Evolutionary conservation across 2,113 vertebrate genomes (phyloP).

Genomic region (Micromys minutus): DNA sequence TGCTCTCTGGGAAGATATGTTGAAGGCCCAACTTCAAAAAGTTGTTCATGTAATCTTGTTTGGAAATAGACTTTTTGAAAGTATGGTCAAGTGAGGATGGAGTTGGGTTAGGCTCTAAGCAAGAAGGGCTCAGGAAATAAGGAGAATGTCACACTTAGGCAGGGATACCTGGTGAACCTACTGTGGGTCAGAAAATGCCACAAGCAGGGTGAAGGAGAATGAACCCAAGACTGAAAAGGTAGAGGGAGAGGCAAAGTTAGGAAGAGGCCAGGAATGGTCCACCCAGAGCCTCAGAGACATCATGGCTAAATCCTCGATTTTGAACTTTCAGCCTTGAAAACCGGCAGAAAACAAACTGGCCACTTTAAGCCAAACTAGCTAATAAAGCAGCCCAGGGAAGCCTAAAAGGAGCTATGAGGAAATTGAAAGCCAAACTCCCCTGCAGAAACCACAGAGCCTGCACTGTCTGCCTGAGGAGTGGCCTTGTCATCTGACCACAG

Average conservation of each 20-base stretch:
- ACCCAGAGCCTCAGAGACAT: neutral
- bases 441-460: neutral
- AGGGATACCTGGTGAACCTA: neutral
- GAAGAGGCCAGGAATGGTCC: neutral
- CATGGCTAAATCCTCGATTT: neutral
- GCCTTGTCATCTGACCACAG: neutral
- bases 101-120: neutral
- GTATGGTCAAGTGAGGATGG: neutral
- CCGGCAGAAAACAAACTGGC: neutral
- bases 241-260: no score
- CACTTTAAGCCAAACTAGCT: neutral
- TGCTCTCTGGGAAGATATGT: neutral
- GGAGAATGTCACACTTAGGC: neutral
- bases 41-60: neutral
- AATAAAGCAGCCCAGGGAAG: neutral
- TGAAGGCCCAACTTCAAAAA: neutral
- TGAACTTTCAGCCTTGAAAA: neutral
- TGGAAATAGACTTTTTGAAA: neutral
- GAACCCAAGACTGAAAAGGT: neutral
- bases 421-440: neutral
- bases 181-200: neutral
- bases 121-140: neutral
- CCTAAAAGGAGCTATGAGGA: neutral
- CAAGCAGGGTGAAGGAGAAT: neutral
- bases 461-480: neutral